Conservation (phyloP, 1,140 invertebrate genomes). For the Phymastichus coffea region DNA sequence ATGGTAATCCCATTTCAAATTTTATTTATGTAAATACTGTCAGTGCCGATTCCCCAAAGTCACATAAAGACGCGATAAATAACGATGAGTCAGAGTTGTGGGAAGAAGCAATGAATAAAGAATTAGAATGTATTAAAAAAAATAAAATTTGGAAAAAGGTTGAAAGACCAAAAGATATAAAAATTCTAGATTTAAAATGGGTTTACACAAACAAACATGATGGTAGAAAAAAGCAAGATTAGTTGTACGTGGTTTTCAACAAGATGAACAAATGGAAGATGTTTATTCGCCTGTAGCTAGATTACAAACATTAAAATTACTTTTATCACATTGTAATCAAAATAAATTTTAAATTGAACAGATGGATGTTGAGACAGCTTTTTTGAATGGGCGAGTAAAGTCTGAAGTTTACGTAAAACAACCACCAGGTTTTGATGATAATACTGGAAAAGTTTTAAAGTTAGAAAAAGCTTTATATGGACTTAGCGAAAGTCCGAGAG, state of each 20-base stretch:
- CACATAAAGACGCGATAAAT: slow-evolving; percentile 7
- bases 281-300: too few species aligned
- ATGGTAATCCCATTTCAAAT: not conserved
- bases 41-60: not conserved
- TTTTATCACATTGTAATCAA: slow-evolving; percentile 27
- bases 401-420: slow-evolving; percentile 27
- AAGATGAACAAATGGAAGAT: slow-evolving; percentile 25
- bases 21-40: slow-evolving; percentile 13
- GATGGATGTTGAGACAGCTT: too few species aligned
- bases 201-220: slow-evolving; percentile 30
- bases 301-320: slow-evolving; percentile 28
- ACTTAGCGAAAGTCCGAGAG: slow-evolving; percentile 10
- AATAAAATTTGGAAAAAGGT: too few species aligned
- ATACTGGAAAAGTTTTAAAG: slow-evolving; percentile 12
- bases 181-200: too few species aligned
- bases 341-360: slow-evolving; percentile 22
- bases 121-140: slow-evolving; percentile 10
- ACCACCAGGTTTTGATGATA: slow-evolving; percentile 7
- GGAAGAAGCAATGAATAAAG: slow-evolving; percentile 19
- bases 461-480: slow-evolving; percentile 13
- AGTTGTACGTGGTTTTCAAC: slow-evolving; percentile 34
- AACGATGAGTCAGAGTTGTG: too few species aligned
- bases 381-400: slow-evolving; percentile 25
- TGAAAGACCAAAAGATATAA: slow-evolving; percentile 22
- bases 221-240: slow-evolving; percentile 23